These are phyloP conservation scores for Fulmarus glacialis DNA, from an alignment of 2,113 vertebrate genomes.

Conservation along the genomic window DNA sequence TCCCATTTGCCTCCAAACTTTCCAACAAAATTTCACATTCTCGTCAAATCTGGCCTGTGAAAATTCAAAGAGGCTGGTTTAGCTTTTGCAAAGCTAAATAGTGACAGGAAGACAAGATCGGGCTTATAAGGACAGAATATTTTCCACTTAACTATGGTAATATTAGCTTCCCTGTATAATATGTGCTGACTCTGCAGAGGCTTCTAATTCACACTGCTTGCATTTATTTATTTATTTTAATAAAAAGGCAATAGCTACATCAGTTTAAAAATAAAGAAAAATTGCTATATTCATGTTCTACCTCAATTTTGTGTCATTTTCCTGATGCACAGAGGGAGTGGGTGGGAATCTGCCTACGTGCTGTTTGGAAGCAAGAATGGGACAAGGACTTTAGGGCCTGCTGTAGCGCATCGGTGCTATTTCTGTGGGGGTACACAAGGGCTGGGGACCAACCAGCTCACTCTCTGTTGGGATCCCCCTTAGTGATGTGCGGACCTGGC, in stretches of 20 bases:
- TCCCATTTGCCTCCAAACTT: background rate
- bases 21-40: background rate
- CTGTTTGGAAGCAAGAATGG: background rate
- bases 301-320: background rate
- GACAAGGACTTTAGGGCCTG: background rate
- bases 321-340: background rate
- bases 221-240: background rate
- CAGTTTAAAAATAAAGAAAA: background rate
- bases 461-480: background rate
- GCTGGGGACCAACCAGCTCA: background rate
- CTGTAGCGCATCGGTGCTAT: fast-evolving
- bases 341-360: fast-evolving
- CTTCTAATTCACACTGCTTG: background rate
- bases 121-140: background rate
- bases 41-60: background rate
- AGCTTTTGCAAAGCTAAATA: background rate
- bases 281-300: background rate
- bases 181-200: background rate
- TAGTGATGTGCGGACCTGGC: background rate
- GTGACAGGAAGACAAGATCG: background rate
- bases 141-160: background rate
- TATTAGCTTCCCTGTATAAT: background rate
- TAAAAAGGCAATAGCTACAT: background rate
- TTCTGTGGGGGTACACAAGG: background rate
- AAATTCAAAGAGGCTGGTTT: background rate